Conservation (phyloP, 2,888 invertebrate genomes). For the Brachyptera putata region DNA sequence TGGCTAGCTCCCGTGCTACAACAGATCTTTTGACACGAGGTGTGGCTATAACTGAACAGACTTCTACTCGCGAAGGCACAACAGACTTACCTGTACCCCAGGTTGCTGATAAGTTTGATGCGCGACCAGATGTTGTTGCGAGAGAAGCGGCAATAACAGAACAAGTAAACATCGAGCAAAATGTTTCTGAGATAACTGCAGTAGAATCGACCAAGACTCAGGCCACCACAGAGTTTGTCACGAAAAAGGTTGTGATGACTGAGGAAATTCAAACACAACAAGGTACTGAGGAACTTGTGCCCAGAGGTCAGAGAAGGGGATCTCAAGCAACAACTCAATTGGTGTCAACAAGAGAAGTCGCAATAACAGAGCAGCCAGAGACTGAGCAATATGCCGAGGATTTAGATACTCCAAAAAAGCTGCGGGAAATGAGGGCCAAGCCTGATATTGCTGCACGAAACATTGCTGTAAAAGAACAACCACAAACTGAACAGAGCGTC, state of each 20-base stretch:
- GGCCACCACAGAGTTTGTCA: constrained; percentile 9
- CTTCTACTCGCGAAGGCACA: constrained; percentile 18
- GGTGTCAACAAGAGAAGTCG: constrained; percentile 24
- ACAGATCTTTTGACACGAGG: constrained; percentile 19
- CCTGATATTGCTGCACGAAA: constrained; percentile 15
- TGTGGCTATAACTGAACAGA: constrained; percentile 27
- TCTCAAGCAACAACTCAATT: constrained; percentile 25
- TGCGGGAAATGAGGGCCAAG: constrained; percentile 6
- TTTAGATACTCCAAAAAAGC: constrained; percentile 1
- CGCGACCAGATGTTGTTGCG: constrained; percentile 20
- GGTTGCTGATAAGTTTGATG: constrained; percentile 16
- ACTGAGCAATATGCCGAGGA: constrained; percentile 21
- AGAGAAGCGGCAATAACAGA: constrained; percentile 23
- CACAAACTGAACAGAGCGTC: constrained; percentile 15
- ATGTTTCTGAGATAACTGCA: constrained; percentile 16
- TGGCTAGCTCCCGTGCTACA: constrained; percentile 15
- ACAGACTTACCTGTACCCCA: constrained; percentile 14
- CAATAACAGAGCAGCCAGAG: constrained; percentile 25
- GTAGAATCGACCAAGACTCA: background rate
- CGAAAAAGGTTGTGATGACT: constrained; percentile 5
- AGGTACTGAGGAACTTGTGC: background rate
- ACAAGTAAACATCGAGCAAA: constrained; percentile 21
- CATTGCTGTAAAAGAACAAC: constrained; percentile 24
- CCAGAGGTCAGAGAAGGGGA: background rate
- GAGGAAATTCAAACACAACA: constrained; percentile 12